Percentiles rank a stretch among this genome's conserved stretches.
phyloP scores from a whole-genome alignment of 2,797 vertebrate genomes.

The Heteromormyrus szaboi region DNA sequence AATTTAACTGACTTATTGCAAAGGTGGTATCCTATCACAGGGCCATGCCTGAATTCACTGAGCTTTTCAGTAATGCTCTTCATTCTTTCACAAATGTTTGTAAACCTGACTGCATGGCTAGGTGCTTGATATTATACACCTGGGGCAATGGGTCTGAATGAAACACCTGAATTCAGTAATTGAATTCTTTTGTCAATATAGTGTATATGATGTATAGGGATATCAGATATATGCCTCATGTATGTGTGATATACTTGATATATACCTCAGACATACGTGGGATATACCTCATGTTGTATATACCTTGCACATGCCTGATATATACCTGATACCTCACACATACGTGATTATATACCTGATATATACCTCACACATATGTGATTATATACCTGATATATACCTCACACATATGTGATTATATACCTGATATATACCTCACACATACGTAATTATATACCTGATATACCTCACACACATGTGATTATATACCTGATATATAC shows the following conservation, averaged over 20 bases:
- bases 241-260: neutral
- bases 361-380: neutral
- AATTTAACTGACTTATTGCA: neutral
- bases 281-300: too few relatives aligned
- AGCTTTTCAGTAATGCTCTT: neutral
- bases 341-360: neutral
- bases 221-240: neutral
- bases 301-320: neutral
- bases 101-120: neutral
- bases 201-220: neutral
- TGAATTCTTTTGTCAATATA: neutral
- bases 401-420: neutral
- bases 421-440: neutral
- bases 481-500: neutral
- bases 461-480: neutral
- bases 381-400: neutral
- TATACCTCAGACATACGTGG: neutral
- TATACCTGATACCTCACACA: neutral
- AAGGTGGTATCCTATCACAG: neutral
- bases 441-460: neutral
- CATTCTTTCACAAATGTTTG: neutral
- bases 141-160: neutral
- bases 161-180: neutral
- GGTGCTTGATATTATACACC: neutral
- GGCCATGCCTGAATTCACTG: neutral